phyloP scores from a whole-genome alignment of 2,888 invertebrate genomes.

The Drosophila yooni region DNA sequence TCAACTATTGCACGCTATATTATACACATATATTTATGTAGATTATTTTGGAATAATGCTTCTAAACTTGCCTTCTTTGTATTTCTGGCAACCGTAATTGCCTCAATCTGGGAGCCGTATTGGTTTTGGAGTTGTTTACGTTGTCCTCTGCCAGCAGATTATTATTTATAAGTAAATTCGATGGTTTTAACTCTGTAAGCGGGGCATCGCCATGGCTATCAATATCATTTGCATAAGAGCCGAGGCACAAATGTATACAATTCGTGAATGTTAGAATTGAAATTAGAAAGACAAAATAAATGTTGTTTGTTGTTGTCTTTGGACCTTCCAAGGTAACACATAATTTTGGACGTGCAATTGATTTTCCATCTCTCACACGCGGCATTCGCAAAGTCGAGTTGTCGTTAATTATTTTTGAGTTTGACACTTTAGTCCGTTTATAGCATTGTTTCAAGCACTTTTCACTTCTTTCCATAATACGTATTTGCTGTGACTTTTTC shows the following conservation, averaged over 20 bases:
- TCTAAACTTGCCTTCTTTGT: conserved; percentile 53
- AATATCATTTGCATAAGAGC: conserved; percentile 31
- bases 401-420: conserved; percentile 13
- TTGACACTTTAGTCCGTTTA: conserved; percentile 59
- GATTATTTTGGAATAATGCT: conserved; percentile 2
- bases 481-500: conserved; percentile 26
- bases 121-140: conserved; percentile 25
- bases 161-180: conserved; percentile 22
- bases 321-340: conserved; percentile 39
- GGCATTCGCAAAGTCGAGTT: conserved; percentile 40
- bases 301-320: conserved; percentile 30
- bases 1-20: not conserved
- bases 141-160: conserved; percentile 35
- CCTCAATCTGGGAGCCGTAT: conserved; percentile 14
- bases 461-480: conserved; percentile 70
- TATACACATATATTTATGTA: not conserved
- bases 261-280: conserved; percentile 35
- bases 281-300: conserved; percentile 30
- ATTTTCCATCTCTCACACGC: conserved; percentile 72
- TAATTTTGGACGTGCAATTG: conserved; percentile 61
- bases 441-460: conserved; percentile 54
- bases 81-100: conserved; percentile 17
- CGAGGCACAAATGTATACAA: conserved; percentile 28
- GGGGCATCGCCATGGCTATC: conserved; percentile 24
- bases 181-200: conserved; percentile 18